Evolutionary conservation across 2,113 vertebrate genomes (phyloP).

Genomic region (Picathartes gymnocephalus): DNA sequence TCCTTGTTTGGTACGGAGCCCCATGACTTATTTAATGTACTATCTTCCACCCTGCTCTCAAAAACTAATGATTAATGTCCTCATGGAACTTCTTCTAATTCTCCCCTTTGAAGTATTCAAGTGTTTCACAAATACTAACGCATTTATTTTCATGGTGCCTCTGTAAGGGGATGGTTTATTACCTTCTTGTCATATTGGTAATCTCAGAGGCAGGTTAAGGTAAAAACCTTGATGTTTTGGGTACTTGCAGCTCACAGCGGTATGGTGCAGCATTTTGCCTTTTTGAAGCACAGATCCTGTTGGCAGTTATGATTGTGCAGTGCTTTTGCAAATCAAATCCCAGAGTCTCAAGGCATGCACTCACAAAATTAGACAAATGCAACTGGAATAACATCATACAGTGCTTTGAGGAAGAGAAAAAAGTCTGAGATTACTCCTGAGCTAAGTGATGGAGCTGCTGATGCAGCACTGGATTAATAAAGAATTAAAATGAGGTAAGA

Average conservation of each 20-base stretch:
- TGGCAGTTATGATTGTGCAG: not conserved
- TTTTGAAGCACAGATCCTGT: not conserved
- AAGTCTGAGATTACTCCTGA: not conserved
- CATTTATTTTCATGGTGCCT: not conserved
- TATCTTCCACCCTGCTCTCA: not conserved
- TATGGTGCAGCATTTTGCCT: not conserved
- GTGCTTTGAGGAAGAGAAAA: not conserved
- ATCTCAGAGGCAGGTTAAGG: not conserved
- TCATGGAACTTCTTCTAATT: not conserved
- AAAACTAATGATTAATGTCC: not conserved
- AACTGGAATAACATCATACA: not conserved
- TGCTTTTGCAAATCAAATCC: not conserved
- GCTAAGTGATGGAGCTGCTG: not conserved
- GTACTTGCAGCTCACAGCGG: not conserved
- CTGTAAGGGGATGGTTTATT: not conserved
- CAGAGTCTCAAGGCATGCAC: not conserved
- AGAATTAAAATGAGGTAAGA: not conserved
- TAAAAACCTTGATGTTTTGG: not conserved
- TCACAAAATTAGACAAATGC: not conserved
- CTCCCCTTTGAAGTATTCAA: not conserved
- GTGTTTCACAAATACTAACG: not conserved
- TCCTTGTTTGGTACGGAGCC: not conserved
- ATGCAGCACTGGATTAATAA: not conserved
- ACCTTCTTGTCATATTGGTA: not conserved
- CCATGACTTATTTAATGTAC: not conserved